Evolutionary conservation across 2,888 invertebrate genomes (phyloP), one percentile per base, ranked within the genome.

Genomic region (Lagria hirta): DNA sequence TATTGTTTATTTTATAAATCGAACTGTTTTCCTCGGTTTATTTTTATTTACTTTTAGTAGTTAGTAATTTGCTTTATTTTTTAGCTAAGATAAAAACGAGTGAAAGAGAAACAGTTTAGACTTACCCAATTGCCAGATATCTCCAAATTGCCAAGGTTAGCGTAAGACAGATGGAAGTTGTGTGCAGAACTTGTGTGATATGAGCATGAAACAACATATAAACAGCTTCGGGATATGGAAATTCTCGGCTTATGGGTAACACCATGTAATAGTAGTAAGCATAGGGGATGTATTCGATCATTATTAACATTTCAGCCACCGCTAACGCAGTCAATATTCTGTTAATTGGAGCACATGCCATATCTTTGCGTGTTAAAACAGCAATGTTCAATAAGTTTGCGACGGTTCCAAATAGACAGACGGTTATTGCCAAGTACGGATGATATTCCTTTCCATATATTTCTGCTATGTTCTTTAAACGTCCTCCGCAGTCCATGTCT

Each of bases 331-430:
- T 90, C 29, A 94, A 77, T 36, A 94, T 86, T 23, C 87, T 76
- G 71, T 94, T 94, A 56, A 92, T 92, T 1, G 93, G 90, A 0
- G 91, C 86, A 38, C 80, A 78, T 8, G 84, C 81, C 77, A 92
- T 79, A 64, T 88, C 87, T 46, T 86, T 84, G 33, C 88, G 77
- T 6, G 93, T 88, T 50, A 95, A 74, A 1, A 94, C 91, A 2
- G 88, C 84, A 44, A 94, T 86, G 70, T 93, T 95, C 56, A 93
- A 72, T 5, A 88, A 77, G 65, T 94, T 95, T 7, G 92, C 88
- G 35, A 93, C 76, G 8, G 86, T 88, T 7, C 93, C 94, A 64
- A 93, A 89, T 51, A 88, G 71, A 65, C 94, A 94, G 6, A 94
- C 88, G 55, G 86, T 74, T 7, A 93, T 75, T 34, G 90, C 86